Conservation (phyloP, 1,140 invertebrate species). For the Matsumurasca onukii region DNA sequence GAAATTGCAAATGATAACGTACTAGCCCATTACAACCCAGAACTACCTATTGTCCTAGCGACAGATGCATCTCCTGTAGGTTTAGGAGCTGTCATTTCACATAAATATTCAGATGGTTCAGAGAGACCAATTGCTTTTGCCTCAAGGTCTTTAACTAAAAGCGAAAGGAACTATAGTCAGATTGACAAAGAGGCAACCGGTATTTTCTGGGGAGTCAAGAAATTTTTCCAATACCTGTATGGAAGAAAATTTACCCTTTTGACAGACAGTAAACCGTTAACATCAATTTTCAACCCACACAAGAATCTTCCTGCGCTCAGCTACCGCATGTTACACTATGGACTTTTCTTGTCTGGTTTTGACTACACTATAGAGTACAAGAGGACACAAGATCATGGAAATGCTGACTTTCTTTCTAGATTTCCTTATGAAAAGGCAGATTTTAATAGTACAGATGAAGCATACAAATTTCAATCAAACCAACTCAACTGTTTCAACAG, state of each 20-base stretch:
- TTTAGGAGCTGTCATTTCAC: too few relatives aligned
- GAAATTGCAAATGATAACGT: neutral
- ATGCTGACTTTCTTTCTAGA: too few relatives aligned
- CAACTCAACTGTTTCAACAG: neutral
- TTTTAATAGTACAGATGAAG: neutral
- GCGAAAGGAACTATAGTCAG: neutral
- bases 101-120: too few relatives aligned
- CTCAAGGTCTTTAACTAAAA: neutral
- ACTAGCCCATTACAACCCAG: too few relatives aligned
- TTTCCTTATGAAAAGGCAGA: neutral
- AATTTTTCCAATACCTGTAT: too few relatives aligned
- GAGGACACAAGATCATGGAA: neutral
- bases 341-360: neutral
- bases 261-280: neutral
- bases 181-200: neutral
- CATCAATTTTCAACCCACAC: neutral
- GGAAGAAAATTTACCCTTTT: neutral
- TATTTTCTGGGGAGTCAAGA: too few relatives aligned
- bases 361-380: neutral
- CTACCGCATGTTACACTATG: neutral
- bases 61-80: neutral
- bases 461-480: neutral
- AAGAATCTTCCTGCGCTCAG: neutral
- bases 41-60: neutral
- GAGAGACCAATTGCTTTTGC: too few relatives aligned